Base-by-base conservation (phyloP, 2,113 vertebrate species). In the Aythya baeri region DNA sequence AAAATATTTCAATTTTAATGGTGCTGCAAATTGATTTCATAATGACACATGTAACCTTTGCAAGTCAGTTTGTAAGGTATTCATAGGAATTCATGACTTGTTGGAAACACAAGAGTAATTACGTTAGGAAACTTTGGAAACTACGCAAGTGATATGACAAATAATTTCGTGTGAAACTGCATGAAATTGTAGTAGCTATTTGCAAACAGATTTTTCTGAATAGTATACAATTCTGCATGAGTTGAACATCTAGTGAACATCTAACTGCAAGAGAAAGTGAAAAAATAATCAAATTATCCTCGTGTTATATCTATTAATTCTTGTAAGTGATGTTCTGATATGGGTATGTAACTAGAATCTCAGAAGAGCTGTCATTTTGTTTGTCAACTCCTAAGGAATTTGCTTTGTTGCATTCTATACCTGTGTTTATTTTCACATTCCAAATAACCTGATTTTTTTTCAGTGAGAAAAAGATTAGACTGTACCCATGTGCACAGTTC, bases 1-100 rank as follows among this genome's bases (percentile, higher is more conserved):
- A 86, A 89, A 89, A 84, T 83, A 83, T 86, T 95, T 95, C 85
- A 78, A 83, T 93, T 94, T 29, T 89, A 90, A 86, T 90, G 61
- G 66, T 88, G 79, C 81, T 96, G 68, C 88, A 93, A 93, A 97
- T 91, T 88, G 90, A 92, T 94, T 5, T 0, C 58, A 55, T 93
- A 83, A 93, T 43, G 62, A 91, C 86, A 94, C 65, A 84, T 43
- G 38, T 78, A 91, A 92, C 73, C 88, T 88, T 79, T 88, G 49
- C 25, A 4, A 93, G 90, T 32, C 38, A 38, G 77, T 90, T 67
- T 75, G 73, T 72, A 76, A 91, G 88, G 68, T 78, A 84, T 75
- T 94, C 86, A 41, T 80, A 75, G 74, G 70, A 94, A 95, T 7
- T 12, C 65, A 22, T 66, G 86, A 78, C 73, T 89, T 94, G 54